Percentiles rank a stretch among this genome's conserved stretches.
These are phyloP conservation scores for Tetragonisca angustula DNA, from an alignment of 2,888 invertebrate species.

Conservation along the genomic window DNA sequence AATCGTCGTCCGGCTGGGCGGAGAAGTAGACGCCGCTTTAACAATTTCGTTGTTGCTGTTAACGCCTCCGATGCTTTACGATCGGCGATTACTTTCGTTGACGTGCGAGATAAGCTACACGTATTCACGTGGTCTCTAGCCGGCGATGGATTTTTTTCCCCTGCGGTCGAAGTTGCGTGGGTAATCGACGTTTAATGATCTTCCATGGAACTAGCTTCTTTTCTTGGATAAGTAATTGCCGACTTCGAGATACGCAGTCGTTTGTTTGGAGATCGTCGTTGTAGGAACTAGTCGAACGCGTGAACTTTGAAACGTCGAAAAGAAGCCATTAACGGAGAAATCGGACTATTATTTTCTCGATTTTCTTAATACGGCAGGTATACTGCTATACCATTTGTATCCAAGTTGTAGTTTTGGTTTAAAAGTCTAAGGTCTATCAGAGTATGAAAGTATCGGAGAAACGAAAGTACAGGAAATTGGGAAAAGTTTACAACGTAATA, in stretches of 20 bases:
- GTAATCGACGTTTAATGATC: neutral
- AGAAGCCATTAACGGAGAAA: too few species aligned
- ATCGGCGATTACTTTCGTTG: slow-evolving; percentile 75
- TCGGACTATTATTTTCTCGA: too few species aligned
- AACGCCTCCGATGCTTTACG: slow-evolving; percentile 79
- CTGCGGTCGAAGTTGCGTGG: neutral
- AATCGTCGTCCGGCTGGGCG: slow-evolving; percentile 63
- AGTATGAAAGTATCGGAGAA: too few species aligned
- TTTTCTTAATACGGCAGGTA: too few species aligned
- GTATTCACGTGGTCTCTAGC: neutral
- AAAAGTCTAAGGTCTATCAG: too few species aligned
- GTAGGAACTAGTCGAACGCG: neutral
- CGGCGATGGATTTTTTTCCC: too few species aligned
- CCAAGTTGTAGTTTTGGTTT: too few species aligned
- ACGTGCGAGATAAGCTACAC: slow-evolving; percentile 20
- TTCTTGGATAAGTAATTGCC: neutral
- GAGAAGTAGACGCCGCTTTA: slow-evolving; percentile 48
- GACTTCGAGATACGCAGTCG: neutral
- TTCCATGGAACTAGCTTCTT: neutral
- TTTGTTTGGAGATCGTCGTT: neutral
- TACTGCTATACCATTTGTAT: too few species aligned
- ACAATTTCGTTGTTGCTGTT: slow-evolving; percentile 75
- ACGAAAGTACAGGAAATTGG: too few species aligned
- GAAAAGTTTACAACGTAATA: too few species aligned
- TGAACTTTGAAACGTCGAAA: too few species aligned